Base-by-base conservation (phyloP, 2,888 invertebrate species). In the Timandra comae region DNA sequence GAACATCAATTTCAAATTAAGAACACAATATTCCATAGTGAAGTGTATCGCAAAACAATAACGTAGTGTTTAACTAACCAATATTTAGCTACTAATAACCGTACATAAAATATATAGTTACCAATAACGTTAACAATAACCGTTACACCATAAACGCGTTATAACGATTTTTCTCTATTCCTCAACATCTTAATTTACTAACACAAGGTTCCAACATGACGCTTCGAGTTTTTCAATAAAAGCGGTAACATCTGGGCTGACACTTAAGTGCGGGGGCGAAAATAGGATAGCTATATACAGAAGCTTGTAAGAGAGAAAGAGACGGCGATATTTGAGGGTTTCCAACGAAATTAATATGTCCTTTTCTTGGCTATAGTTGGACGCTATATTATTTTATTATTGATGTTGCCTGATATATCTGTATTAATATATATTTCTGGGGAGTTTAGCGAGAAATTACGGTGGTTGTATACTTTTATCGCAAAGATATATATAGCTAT, bases 131-230 rank as follows among this genome's bases (percentile, higher is more conserved):
- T 16, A 29, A 19, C 34, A 41, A 35, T 33, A 43, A 35, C 29
- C 20, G n/a, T 19, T 35, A 33, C 24, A 31, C 27, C 6, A 16
- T 16, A 27, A 9, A 27, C 11, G 26, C 30, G 33, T 33, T 33
- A 59, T 46, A 56, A 51, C 49, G 28, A 38, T 41, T 38, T 28
- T 34, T 38, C 40, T 46, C 59, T 61, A 60, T 57, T 56, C n/a
- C 44, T 64, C 67, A 59, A 84, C 81, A 82, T 81, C 84, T 84
- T 84, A 84, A 84, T 84, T 79, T 72, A 84, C 75, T 82, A 69
- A n/a, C n/a, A n/a, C n/a, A n/a, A n/a, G n/a, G 57, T 72, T 60
- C 54, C 84, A 81, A 75, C 67, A 81, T 78, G 79, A 78, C 79
- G 54, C 65, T 57, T 11, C 56, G 78, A 84, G 60, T 84, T 84